Base-by-base conservation (phyloP, 2,888 invertebrate genomes). In the Dendrolimus houi region DNA sequence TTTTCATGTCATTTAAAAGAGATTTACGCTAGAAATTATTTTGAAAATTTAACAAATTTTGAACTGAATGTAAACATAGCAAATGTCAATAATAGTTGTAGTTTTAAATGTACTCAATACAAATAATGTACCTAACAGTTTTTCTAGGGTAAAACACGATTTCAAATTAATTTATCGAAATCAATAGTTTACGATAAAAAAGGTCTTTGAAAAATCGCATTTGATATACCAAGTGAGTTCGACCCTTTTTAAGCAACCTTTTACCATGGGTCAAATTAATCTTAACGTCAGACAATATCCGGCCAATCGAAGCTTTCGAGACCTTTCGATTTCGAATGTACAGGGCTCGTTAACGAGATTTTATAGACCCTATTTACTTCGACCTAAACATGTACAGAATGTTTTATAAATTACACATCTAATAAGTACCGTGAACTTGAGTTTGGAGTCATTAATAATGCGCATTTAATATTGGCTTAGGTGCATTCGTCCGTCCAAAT, bases 391-490 rank as follows among this genome's bases (percentile, higher is more conserved):
- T 63, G 63, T 66, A 65, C 70, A 82, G 72, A 81, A 80, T 75
- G 72, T 82, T 81, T 72, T 81, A 83, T 82, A 85, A 79, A 83
- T 84, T 77, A 79, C 75, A 75, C 70, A 71, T 77, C 72, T 82
- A 84, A 85, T 83, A 85, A 79, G 81, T 76, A 84, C 87, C 85
- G 82, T 86, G 87, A 87, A 86, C 83, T 86, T 81, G 77, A 65
- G 71, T 69, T 65, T 67, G 56, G 68, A 73, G 75, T 77, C 86
- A 88, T 89, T 85, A 87, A 89, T 87, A 87, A 85, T 78, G 62
- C 65, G 75, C 78, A 85, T 87, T 47, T 83, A 83, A 83, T 85
- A 83, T 81, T 79, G 82, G 83, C 83, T 83, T 85, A 81, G 80
- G 75, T 81, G 82, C 82, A 84, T 83, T 81, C 79, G 78, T 77